Evolutionary conservation across 2,797 vertebrate species (phyloP), one percentile per base, ranked within the genome.

Genomic region (Lateolabrax maculatus): DNA sequence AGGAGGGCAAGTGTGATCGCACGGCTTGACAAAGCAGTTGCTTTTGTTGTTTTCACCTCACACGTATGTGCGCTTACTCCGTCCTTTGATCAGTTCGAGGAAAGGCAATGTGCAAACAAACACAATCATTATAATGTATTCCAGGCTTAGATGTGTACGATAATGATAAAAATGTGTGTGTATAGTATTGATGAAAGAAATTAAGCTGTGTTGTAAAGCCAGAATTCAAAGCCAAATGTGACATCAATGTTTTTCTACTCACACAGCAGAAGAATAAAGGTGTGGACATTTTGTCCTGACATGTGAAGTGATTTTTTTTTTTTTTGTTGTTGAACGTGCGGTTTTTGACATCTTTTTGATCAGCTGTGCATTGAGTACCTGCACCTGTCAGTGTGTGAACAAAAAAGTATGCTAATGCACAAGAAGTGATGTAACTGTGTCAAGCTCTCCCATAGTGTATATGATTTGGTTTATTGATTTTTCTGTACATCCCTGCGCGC

Each of bases 391-490:
- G 6, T 27, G 31, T 69, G 66, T 44, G 18, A 60, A 81, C 55
- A 67, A 65, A 74, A n/a, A 67, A 25, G 31, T 6, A 77, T 83
- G 71, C 51, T 69, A 73, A 79, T 71, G 46, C 46, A 9, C 12
- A 37, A 65, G 61, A 74, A 75, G 53, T 39, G 61, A 67, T 56
- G 64, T 58, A 73, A 53, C 74, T 44, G 60, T 86, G 76, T 77
- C 64, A 27, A 37, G 62, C 62, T 75, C 52, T 48, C 34, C 61
- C 60, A 4, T 67, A 25, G 21, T 60, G 65, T 81, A 55, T 77
- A 51, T 61, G 76, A 80, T 89, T 87, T 75, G 80, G 80, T 82
- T 80, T 90, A 91, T 94, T 85, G 89, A 92, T 92, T 87, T 88
- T 69, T 71, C 39, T 66, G 41, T 75, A 75, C 39, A 43, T n/a